phyloP scores from a whole-genome alignment of 2,113 vertebrate species.

The Ia io region DNA sequence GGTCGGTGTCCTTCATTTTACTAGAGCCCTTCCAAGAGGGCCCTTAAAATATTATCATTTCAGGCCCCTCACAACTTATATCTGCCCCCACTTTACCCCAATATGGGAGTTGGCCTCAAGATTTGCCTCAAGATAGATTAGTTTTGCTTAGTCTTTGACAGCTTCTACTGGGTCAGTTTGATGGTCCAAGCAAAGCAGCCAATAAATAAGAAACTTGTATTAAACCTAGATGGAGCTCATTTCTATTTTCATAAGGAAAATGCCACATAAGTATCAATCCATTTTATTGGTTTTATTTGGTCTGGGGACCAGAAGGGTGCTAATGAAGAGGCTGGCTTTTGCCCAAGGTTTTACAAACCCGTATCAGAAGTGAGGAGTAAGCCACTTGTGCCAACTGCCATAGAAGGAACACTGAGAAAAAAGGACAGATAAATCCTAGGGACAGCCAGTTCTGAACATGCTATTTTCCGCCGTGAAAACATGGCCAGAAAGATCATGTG shows the following conservation, averaged over 20 bases:
- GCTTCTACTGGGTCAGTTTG: neutral
- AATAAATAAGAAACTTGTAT: neutral
- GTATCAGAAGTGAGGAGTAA: neutral
- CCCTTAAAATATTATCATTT: neutral
- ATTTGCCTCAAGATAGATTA: neutral
- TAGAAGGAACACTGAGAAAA: neutral
- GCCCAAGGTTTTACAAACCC: neutral
- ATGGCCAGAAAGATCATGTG: neutral
- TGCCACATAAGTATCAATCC: neutral
- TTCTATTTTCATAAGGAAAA: neutral
- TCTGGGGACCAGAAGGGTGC: neutral
- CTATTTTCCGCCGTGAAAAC: neutral
- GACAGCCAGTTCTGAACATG: constrained; percentile 6
- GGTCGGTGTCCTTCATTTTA: neutral
- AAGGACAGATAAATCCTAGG: neutral
- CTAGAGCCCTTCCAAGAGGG: neutral
- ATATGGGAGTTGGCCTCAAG: neutral
- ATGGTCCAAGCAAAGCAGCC: neutral
- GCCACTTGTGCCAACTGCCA: neutral
- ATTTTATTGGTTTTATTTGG: neutral
- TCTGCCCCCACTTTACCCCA: neutral
- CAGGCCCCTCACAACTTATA: neutral
- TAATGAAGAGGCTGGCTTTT: neutral
- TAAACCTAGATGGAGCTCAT: neutral
- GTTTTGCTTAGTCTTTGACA: neutral